Conservation (phyloP, 2,888 invertebrate genomes). For the Platypus cylindrus region DNA sequence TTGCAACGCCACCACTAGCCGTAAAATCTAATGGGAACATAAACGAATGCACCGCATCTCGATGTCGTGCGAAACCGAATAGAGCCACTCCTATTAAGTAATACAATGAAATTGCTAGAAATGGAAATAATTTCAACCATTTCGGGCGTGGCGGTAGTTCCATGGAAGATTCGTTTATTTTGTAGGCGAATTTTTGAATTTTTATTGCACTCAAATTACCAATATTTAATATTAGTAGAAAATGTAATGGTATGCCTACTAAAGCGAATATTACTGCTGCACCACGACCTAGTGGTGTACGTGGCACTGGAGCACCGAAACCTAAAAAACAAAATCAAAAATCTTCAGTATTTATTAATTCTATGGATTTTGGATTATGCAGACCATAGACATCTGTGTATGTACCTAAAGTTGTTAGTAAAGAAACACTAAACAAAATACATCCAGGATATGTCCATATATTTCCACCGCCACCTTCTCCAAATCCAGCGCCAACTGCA, state of each 20-base stretch:
- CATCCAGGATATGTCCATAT: slow-evolving; percentile 60
- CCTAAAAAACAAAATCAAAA: slow-evolving; percentile 36
- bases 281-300: slow-evolving; percentile 48
- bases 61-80: slow-evolving; percentile 46
- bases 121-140: slow-evolving; percentile 35
- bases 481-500: slow-evolving; percentile 42
- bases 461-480: slow-evolving; percentile 43
- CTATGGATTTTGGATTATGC: background rate
- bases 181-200: slow-evolving; percentile 35
- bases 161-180: slow-evolving; percentile 21
- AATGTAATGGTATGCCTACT: slow-evolving; percentile 54
- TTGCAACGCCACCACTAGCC: slow-evolving; percentile 53
- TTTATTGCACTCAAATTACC: slow-evolving; percentile 39
- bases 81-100: slow-evolving; percentile 45
- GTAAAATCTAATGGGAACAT: slow-evolving; percentile 61
- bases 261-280: slow-evolving; percentile 50
- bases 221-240: slow-evolving; percentile 46
- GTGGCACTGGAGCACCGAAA: slow-evolving; percentile 59
- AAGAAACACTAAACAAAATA: slow-evolving; percentile 52
- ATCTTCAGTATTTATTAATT: background rate
- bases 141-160: slow-evolving; percentile 24
- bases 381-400: background rate
- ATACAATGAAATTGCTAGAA: slow-evolving; percentile 38
- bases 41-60: slow-evolving; percentile 40
- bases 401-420: slow-evolving; percentile 55